phyloP scores from a whole-genome alignment of 1,140 invertebrate species.

The Ooceraea biroi region DNA sequence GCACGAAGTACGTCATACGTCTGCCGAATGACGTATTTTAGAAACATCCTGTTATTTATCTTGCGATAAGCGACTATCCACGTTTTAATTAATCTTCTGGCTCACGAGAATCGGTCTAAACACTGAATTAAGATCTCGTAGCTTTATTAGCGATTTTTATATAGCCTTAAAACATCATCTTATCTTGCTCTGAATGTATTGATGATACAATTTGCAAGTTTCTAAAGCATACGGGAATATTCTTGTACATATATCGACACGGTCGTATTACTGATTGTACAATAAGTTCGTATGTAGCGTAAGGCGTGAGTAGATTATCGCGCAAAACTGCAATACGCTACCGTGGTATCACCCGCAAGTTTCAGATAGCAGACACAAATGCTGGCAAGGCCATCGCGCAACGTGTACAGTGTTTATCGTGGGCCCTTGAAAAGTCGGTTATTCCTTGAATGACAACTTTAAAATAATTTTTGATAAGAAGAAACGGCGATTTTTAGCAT shows the following conservation, averaged over 20 bases:
- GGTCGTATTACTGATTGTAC: conserved; percentile 9
- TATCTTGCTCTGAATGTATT: neutral
- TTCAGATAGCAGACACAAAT: conserved; percentile 22
- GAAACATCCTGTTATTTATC: neutral
- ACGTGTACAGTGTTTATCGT: conserved; percentile 41
- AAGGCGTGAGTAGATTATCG: conserved; percentile 53
- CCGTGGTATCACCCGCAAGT: conserved; percentile 46
- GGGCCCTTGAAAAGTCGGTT: conserved; percentile 59
- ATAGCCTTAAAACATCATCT: conserved; percentile 22
- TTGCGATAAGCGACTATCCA: conserved; percentile 33
- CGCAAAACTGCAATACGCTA: conserved; percentile 50
- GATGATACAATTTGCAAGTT: neutral
- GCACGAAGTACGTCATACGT: neutral
- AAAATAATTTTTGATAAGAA: conserved; percentile 2
- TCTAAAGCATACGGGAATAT: neutral
- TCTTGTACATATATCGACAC: conserved; percentile 16
- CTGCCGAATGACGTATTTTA: neutral
- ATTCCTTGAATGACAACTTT: neutral
- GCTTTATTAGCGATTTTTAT: neutral
- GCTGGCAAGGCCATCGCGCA: conserved; percentile 56
- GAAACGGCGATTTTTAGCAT: neutral
- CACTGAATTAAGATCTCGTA: conserved; percentile 4
- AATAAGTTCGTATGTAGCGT: neutral
- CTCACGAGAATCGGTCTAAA: neutral
- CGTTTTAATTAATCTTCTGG: conserved; percentile 21